phyloP scores from a whole-genome alignment of 2,888 invertebrate species.

The Orchesellides sinensis region DNA sequence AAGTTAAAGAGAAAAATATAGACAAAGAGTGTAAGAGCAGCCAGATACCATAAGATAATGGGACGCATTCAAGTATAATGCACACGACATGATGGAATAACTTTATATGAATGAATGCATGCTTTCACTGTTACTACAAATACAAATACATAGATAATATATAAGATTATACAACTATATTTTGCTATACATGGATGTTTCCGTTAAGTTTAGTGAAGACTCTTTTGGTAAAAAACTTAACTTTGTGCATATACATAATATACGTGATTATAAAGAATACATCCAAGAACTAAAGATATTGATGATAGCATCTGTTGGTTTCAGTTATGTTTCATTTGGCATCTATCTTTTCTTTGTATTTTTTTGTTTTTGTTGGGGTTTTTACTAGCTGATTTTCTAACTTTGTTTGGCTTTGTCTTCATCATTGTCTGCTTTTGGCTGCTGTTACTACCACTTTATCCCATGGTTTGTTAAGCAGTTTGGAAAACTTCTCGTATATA shows the following conservation, averaged over 20 bases:
- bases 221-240: neutral
- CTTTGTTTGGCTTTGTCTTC: constrained; percentile 58
- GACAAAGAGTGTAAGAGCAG: constrained; percentile 16
- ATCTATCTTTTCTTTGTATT: constrained; percentile 14
- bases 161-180: neutral
- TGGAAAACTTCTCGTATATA: constrained; percentile 23
- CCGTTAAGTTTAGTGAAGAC: neutral
- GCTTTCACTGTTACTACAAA: neutral
- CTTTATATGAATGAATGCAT: neutral
- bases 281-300: constrained; percentile 31
- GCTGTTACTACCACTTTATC: constrained; percentile 2
- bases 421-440: constrained; percentile 43
- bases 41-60: constrained; percentile 21
- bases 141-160: no score
- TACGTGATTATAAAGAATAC: neutral
- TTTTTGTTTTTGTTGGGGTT: neutral
- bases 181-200: neutral
- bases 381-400: constrained; percentile 6
- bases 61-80: constrained; percentile 45
- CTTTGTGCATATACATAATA: neutral
- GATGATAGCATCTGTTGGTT: constrained; percentile 57
- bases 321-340: constrained; percentile 56
- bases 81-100: constrained; percentile 37
- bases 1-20: constrained; percentile 25
- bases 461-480: constrained; percentile 27